Conservation (phyloP, 2,888 invertebrate genomes). For the Molorchus minor region DNA sequence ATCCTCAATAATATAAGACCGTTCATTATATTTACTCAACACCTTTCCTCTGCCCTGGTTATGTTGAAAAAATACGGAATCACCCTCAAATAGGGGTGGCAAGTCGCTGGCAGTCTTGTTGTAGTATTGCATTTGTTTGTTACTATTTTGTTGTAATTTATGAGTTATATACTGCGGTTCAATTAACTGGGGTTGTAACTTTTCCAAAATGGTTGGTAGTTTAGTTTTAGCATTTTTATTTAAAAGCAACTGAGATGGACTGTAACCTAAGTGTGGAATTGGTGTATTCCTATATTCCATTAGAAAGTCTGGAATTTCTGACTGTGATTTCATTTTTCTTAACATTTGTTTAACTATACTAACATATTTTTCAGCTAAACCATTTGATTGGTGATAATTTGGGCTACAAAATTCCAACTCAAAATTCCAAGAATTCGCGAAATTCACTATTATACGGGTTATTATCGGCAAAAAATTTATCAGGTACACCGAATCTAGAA, state of each 20-base stretch:
- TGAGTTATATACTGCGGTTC: not conserved
- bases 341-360: conserved; percentile 9
- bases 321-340: not conserved
- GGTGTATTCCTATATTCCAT: conserved; percentile 21
- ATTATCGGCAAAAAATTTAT: conserved; percentile 23
- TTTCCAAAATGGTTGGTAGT: not conserved
- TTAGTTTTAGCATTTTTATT: conserved; percentile 8
- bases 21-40: not conserved
- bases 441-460: conserved; percentile 23
- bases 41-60: not conserved
- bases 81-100: not conserved
- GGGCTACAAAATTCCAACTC: conserved; percentile 25
- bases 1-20: not conserved
- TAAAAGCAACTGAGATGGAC: conserved; percentile 18
- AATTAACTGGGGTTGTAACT: not conserved
- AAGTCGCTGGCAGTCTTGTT: not conserved
- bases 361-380: conserved; percentile 16
- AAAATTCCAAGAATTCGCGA: conserved; percentile 29
- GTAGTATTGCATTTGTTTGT: not conserved
- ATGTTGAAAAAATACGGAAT: not conserved
- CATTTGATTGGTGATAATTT: conserved; percentile 28
- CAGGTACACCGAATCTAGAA: conserved; percentile 24
- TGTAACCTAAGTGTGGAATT: conserved; percentile 1
- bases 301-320: conserved; percentile 2
- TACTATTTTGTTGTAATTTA: not conserved